Percentiles rank a stretch among this genome's conserved stretches.
These are phyloP conservation scores for Melopsittacus undulatus DNA, from an alignment of 2,797 vertebrate genomes.

Conservation along the genomic window DNA sequence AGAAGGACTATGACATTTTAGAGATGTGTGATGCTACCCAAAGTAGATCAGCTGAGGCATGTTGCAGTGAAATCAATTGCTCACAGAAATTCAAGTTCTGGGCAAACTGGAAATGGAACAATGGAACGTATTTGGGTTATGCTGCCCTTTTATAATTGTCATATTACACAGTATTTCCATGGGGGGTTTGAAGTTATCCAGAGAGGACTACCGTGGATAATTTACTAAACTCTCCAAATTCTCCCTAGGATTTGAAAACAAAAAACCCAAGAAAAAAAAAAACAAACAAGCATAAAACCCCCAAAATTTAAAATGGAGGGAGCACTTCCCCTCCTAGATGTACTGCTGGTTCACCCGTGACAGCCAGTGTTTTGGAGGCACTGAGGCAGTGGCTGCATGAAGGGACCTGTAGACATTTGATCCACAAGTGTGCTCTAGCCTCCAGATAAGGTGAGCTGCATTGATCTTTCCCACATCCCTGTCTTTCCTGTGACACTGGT, in stretches of 20 bases:
- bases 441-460: accelerated
- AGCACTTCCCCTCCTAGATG: neutral
- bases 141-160: neutral
- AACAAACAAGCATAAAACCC: neutral
- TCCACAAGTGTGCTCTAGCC: neutral
- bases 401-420: neutral
- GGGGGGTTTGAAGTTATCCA: neutral
- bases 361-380: neutral
- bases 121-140: neutral
- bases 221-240: neutral
- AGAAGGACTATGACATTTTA: neutral
- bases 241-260: neutral
- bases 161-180: neutral
- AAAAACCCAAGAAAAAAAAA: neutral
- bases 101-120: neutral
- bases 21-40: neutral
- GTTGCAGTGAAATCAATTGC: neutral
- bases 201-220: neutral
- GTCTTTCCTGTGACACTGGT: accelerated
- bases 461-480: neutral
- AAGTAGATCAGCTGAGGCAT: neutral
- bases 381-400: neutral
- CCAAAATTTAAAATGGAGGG: neutral
- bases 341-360: neutral
- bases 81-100: neutral